These are phyloP conservation scores for Eclectus roratus DNA, from an alignment of 2,113 vertebrate genomes.

Conservation along the genomic window DNA sequence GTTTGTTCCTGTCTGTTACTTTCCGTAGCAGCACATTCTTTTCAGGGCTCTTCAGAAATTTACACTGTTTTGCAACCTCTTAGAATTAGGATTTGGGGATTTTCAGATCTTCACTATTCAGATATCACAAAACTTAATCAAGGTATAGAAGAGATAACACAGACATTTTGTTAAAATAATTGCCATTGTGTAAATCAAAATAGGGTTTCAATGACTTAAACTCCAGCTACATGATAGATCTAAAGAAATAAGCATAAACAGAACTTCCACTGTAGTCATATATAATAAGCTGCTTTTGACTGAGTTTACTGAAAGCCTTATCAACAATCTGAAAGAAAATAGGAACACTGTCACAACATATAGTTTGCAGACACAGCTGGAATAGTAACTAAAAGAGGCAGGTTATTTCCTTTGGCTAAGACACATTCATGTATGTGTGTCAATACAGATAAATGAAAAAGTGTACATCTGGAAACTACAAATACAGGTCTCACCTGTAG, in stretches of 20 bases:
- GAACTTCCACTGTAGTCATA: not conserved
- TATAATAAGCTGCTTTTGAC: not conserved
- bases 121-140: not conserved
- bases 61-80: not conserved
- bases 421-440: not conserved
- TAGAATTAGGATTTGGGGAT: not conserved
- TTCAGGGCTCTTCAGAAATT: not conserved
- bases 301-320: not conserved
- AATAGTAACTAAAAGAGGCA: not conserved
- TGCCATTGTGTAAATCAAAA: not conserved
- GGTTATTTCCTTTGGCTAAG: not conserved
- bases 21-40: not conserved
- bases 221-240: not conserved
- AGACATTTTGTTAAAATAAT: not conserved
- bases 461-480: not conserved
- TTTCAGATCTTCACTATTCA: not conserved
- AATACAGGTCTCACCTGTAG: not conserved
- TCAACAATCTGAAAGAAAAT: not conserved
- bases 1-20: not conserved
- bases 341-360: not conserved
- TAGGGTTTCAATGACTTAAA: not conserved
- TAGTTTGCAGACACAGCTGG: not conserved
- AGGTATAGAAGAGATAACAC: fast-evolving
- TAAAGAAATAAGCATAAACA: not conserved
- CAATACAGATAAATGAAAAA: not conserved